These are phyloP conservation scores for Paramormyrops hopkinsi DNA, from an alignment of 2,797 vertebrate species.

Conservation along the genomic window DNA sequence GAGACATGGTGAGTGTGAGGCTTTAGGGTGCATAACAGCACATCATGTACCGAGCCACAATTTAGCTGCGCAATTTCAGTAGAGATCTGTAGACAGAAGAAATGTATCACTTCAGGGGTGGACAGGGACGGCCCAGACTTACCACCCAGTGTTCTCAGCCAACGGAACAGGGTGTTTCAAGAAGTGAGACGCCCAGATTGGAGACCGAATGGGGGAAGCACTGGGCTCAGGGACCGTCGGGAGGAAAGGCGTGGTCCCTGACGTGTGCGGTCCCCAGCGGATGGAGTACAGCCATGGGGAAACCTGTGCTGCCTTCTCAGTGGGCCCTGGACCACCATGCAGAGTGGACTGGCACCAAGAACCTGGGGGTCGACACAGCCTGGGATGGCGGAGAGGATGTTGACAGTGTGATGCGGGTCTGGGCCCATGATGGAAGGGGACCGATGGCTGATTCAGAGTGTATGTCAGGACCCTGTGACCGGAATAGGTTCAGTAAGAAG, in stretches of 20 bases:
- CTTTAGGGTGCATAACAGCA: background rate
- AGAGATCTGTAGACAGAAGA: background rate
- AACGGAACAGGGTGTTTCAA: background rate
- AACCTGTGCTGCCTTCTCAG: background rate
- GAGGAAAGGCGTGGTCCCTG: background rate
- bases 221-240: background rate
- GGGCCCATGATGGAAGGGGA: background rate
- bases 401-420: background rate
- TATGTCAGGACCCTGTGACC: background rate
- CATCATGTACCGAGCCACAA: background rate
- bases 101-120: background rate
- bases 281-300: background rate
- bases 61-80: background rate
- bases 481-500: background rate
- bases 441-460: background rate
- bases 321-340: background rate
- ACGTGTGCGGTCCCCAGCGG: background rate
- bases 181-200: background rate
- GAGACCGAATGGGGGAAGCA: background rate
- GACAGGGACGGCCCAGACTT: background rate
- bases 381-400: background rate
- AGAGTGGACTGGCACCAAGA: background rate
- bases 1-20: background rate
- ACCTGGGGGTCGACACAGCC: background rate
- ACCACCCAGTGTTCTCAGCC: background rate